Evolutionary conservation across 2,113 vertebrate species (phyloP).

Genomic region (Chaetura pelagica): DNA sequence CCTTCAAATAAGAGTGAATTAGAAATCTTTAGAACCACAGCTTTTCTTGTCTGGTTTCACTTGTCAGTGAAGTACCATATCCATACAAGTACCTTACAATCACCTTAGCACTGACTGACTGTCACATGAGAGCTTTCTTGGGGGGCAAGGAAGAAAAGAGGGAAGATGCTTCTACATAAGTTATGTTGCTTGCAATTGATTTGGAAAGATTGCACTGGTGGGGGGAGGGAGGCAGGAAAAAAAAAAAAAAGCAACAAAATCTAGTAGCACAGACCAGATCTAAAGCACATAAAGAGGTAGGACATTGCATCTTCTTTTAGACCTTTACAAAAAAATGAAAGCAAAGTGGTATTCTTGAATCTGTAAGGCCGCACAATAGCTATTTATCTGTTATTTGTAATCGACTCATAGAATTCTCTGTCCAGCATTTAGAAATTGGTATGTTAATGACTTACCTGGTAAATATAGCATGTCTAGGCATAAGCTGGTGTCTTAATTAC

Average conservation of each 20-base stretch:
- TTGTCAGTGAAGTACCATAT: neutral
- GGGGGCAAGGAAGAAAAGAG: neutral
- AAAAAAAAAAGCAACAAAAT: neutral
- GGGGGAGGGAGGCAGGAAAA: too few species aligned
- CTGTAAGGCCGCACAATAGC: neutral
- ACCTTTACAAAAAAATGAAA: neutral
- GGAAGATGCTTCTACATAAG: neutral
- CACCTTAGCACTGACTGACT: neutral
- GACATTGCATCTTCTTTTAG: neutral
- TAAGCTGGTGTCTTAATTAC: neutral
- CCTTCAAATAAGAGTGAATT: neutral
- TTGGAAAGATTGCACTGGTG: neutral
- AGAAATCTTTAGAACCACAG: neutral
- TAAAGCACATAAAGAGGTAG: neutral
- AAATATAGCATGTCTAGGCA: neutral
- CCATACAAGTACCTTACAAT: neutral
- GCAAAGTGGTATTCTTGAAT: neutral
- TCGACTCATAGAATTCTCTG: neutral
- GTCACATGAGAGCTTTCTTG: neutral
- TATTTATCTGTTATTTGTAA: neutral
- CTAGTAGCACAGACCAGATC: neutral
- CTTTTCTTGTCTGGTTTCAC: neutral
- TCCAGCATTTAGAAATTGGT: neutral
- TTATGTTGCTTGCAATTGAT: neutral
- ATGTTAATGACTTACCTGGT: neutral